phyloP scores from a whole-genome alignment of 2,797 vertebrate species.

The Phoxinus dragarum region DNA sequence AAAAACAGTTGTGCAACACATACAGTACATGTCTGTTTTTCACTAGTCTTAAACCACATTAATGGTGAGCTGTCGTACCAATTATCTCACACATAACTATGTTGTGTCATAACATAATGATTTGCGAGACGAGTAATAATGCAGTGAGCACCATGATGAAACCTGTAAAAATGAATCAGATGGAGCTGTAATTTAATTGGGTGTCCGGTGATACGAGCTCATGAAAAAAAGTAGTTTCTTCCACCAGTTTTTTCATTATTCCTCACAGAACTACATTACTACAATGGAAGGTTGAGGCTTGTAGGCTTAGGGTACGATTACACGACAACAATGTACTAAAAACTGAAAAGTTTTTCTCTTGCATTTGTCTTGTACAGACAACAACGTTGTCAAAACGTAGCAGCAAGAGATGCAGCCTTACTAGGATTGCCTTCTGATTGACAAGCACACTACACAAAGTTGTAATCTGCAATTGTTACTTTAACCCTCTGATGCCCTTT shows the following conservation, averaged over 20 bases:
- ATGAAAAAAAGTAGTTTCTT: slow-evolving; percentile 1
- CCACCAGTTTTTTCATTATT: neutral
- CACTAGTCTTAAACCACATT: slow-evolving; percentile 8
- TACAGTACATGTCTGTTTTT: neutral
- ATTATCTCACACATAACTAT: slow-evolving; percentile 21
- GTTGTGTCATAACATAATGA: slow-evolving; percentile 18
- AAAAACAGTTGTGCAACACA: neutral
- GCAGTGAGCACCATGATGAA: slow-evolving; percentile 18
- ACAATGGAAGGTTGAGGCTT: neutral
- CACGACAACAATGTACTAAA: neutral
- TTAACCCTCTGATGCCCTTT: too few relatives aligned
- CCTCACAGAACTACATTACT: neutral
- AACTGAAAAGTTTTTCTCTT: too few relatives aligned
- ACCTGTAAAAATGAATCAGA: neutral
- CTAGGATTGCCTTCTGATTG: too few relatives aligned
- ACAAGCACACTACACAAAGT: too few relatives aligned
- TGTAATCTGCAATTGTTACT: too few relatives aligned
- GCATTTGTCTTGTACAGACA: too few relatives aligned
- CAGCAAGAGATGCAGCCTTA: too few relatives aligned
- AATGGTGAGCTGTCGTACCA: slow-evolving; percentile 12
- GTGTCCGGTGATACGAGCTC: neutral
- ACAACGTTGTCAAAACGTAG: too few relatives aligned
- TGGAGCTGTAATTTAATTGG: slow-evolving; percentile 29
- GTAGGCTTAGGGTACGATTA: neutral
- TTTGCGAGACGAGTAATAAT: slow-evolving; percentile 16